Conservation (phyloP, 2,113 vertebrate species). For the Oreochromis spilurus region DNA sequence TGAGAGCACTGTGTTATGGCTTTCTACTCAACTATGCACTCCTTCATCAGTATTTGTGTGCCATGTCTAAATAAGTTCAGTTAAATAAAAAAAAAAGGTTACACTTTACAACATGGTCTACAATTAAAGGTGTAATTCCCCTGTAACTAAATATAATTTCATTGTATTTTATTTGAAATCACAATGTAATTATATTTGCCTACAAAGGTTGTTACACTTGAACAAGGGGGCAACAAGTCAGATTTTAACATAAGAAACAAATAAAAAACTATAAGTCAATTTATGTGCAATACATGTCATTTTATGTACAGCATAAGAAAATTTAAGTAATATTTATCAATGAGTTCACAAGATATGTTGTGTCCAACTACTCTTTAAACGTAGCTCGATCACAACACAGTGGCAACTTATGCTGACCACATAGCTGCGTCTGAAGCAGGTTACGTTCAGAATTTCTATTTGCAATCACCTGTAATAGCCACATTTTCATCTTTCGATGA, state of each 20-base stretch:
- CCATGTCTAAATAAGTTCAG: neutral
- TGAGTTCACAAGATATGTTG: neutral
- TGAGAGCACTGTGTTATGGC: neutral
- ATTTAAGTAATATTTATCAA: neutral
- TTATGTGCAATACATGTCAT: neutral
- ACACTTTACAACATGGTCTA: neutral
- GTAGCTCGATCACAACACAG: neutral
- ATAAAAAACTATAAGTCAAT: neutral
- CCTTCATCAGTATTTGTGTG: neutral
- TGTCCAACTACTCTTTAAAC: neutral
- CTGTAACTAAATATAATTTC: neutral
- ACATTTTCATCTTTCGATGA: neutral
- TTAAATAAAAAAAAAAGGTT: neutral
- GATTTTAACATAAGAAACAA: neutral
- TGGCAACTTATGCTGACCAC: neutral
- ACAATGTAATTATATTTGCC: neutral
- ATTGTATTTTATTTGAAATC: neutral
- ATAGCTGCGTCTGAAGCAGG: neutral
- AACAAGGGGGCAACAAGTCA: rapidly evolving
- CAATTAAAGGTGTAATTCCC: neutral
- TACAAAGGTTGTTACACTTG: neutral
- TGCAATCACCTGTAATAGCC: neutral
- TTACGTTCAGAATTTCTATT: neutral
- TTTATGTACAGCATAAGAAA: neutral
- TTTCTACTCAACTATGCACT: neutral